phyloP scores from a whole-genome alignment of 2,113 vertebrate species.

The Cyphomyrus discorhynchus region DNA sequence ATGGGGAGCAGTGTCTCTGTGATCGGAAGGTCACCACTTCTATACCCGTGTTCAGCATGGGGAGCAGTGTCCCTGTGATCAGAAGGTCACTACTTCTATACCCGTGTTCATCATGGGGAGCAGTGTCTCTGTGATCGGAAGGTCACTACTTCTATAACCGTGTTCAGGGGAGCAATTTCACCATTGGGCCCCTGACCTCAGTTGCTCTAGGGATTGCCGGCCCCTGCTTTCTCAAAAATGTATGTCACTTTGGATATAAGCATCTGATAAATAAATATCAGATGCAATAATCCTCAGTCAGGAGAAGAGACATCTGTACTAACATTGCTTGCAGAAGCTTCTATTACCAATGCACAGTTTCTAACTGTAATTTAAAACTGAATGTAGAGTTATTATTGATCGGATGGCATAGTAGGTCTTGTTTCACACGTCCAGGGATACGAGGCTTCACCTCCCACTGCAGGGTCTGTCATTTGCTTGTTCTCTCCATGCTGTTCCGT shows the following conservation, averaged over 20 bases:
- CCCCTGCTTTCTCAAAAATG: background rate
- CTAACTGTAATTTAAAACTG: background rate
- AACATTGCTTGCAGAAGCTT: background rate
- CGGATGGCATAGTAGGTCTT: background rate
- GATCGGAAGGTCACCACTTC: background rate
- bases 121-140: background rate
- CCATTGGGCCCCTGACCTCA: background rate
- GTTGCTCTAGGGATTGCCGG: background rate
- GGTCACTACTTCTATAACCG: background rate
- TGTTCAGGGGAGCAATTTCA: background rate
- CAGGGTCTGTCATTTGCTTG: background rate
- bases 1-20: background rate
- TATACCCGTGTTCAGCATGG: background rate
- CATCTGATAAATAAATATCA: background rate
- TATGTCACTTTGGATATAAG: background rate
- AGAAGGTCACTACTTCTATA: background rate
- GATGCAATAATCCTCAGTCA: background rate
- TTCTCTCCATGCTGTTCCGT: background rate
- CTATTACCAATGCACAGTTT: background rate
- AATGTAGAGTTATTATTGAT: background rate
- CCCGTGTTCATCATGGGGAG: background rate
- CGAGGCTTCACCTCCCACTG: background rate
- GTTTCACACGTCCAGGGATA: background rate
- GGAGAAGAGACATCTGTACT: background rate
- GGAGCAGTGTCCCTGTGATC: background rate